Evolutionary conservation across 2,888 invertebrate genomes (phyloP), one percentile per base, ranked within the genome.

Genomic region (Sinotaia quadrata): DNA sequence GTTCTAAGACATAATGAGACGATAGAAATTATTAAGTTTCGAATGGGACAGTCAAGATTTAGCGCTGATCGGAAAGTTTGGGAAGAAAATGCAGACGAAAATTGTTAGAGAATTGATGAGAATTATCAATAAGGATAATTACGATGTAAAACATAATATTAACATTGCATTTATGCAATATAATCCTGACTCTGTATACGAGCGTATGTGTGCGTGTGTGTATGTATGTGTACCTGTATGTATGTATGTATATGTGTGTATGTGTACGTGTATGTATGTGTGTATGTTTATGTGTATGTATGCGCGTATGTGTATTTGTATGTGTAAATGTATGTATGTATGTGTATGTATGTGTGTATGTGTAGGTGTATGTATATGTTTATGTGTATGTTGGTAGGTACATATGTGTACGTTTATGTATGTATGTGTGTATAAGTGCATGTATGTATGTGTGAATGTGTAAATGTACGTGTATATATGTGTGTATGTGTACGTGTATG

Each of bases 141-240:
- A n/a, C n/a, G n/a, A n/a, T n/a, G n/a, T n/a, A n/a, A n/a, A n/a
- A n/a, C n/a, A n/a, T n/a, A n/a, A n/a, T n/a, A n/a, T n/a, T n/a
- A n/a, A n/a, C n/a, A n/a, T n/a, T n/a, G n/a, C n/a, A n/a, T n/a
- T n/a, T n/a, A n/a, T n/a, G n/a, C n/a, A n/a, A n/a, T n/a, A n/a
- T n/a, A n/a, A n/a, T n/a, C n/a, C n/a, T 12, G 54, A 10, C 29
- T 33, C 34, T 33, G 57, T 31, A 36, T 8, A 36, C 21, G 4
- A 21, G 57, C 21, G 57, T 24, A 36, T 57, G 57, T 15, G 57
- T 33, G 57, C n/a, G 57, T 57, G 57, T 33, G 34, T 57, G 18
- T n/a, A 36, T 18, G 33, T n/a, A 31, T 27, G 24, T 27, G 54
- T 54, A 29, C 18, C 18, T 54, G 54, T 27, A 29, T 54, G 54